Conservation (phyloP, 2,797 vertebrate species). For the Poeciliopsis gracilis region DNA sequence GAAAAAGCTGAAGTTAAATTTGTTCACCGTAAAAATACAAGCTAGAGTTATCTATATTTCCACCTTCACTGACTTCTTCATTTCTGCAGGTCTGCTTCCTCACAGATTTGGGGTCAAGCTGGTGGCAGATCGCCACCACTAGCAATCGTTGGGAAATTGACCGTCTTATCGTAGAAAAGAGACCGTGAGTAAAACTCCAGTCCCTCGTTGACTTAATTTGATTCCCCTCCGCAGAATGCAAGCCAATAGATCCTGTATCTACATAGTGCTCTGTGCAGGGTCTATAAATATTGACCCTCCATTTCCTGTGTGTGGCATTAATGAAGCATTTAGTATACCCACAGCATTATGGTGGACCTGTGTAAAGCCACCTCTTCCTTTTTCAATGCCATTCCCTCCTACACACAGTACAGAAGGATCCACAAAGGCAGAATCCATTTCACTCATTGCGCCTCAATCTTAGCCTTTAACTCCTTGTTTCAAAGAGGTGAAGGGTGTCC, state of each 20-base stretch:
- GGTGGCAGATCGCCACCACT: conserved; percentile 53
- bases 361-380: conserved; percentile 74
- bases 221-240: conserved; percentile 71
- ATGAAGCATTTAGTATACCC: conserved; percentile 81
- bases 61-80: conserved; percentile 31
- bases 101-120: conserved; percentile 56
- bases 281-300: conserved; percentile 85
- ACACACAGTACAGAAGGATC: conserved; percentile 32
- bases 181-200: conserved; percentile 72
- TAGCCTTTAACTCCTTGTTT: not conserved
- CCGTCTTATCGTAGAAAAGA: conserved; percentile 60
- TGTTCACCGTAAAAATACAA: not conserved
- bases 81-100: conserved; percentile 10
- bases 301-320: conserved; percentile 80
- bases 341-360: conserved; percentile 74
- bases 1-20: not conserved
- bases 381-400: conserved; percentile 60
- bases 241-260: conserved; percentile 75
- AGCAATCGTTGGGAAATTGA: conserved; percentile 75
- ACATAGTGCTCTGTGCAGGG: conserved; percentile 72
- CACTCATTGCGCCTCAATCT: not conserved
- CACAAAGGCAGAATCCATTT: conserved; percentile 1
- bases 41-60: conserved; percentile 16
- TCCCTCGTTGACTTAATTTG: conserved; percentile 77
- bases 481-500: not conserved